Evolutionary conservation across 2,113 vertebrate genomes (phyloP).

Genomic region (Rallus limicola): DNA sequence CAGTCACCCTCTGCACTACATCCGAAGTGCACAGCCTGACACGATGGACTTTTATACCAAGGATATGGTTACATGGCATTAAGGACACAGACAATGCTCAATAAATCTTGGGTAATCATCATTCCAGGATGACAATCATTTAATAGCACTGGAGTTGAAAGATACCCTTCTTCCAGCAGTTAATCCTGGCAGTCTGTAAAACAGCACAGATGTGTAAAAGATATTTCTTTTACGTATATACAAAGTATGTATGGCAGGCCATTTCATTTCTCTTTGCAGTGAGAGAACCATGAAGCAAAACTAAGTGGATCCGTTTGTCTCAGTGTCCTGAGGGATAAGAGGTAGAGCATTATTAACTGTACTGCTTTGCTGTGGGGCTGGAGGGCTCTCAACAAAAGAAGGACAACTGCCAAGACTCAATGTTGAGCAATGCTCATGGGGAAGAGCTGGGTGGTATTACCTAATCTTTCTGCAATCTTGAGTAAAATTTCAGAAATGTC

Average conservation of each 20-base stretch:
- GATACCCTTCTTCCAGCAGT: neutral
- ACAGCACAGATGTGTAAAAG: neutral
- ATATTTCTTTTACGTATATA: neutral
- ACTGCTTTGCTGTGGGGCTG: neutral
- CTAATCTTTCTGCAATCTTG: slow-evolving; percentile 14
- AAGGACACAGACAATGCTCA: slow-evolving; percentile 13
- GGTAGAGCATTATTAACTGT: neutral
- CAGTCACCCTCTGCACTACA: neutral
- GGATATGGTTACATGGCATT: neutral
- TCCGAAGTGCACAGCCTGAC: neutral
- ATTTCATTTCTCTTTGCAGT: neutral
- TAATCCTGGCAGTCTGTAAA: neutral
- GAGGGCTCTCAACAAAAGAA: slow-evolving; percentile 26
- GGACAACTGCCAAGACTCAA: slow-evolving; percentile 5
- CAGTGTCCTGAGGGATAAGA: neutral
- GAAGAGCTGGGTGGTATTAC: slow-evolving; percentile 63
- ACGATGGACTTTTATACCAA: neutral
- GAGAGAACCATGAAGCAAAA: neutral
- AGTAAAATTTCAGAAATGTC: slow-evolving; percentile 46
- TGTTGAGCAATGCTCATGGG: slow-evolving; percentile 42
- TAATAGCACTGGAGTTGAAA: neutral
- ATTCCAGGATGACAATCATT: neutral
- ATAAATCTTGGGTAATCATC: neutral
- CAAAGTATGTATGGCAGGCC: neutral
- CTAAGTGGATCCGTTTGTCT: slow-evolving; percentile 6